Evolutionary conservation across 2,888 invertebrate genomes (phyloP), one percentile per base, ranked within the genome.

Genomic region (Drosophila ezoana): DNA sequence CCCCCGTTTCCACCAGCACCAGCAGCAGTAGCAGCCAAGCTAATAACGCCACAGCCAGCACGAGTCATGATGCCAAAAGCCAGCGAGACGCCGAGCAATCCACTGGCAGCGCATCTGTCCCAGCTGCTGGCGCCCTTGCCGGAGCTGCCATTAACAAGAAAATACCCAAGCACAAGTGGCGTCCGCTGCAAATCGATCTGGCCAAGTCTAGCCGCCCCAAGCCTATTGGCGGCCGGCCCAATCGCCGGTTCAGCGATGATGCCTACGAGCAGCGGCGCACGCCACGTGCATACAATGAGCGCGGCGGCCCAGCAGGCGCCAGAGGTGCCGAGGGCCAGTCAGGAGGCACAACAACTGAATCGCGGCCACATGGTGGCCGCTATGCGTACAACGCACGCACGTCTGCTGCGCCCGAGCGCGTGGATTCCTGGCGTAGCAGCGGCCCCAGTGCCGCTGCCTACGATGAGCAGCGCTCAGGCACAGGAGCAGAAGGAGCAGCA

Each of bases 101-200:
- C 53, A 51, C 70, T 74, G 70, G 79, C 72, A 70, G 57, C 57
- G 18, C 78, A 67, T 53, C 66, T 84, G 76, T 79, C 77, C 51
- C 80, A 86, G 65, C 77, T 84, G 18, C 79, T 79, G 69, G 79
- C 79, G 16, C 86, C 84, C 13, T 81, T 83, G 71, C 79, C 77
- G 66, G 72, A 56, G 62, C 82, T 72, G 82, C 86, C 73, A 76
- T 90, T 64, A 90, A 91, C 76, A 92, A 91, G 76, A 92, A 91
- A 80, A 90, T 92, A 75, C 92, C 92, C 76, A 92, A 92, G 87
- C 97, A 97, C 92, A 98, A 97, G 92, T 98, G 98, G 98, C 95
- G 97, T 63, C 98, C 98, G 0, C 93, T 98, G 66, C 97, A 97
- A 87, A 97, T 98, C 71, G 97, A 98, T 89, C 93, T 96, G 84